A percentile compares a stretch with the other conserved stretches of the same genome.
Conservation (phyloP, 30 jellyfish, hydroid and myxozoan genomes). For the Rhopilema esculentum region DNA sequence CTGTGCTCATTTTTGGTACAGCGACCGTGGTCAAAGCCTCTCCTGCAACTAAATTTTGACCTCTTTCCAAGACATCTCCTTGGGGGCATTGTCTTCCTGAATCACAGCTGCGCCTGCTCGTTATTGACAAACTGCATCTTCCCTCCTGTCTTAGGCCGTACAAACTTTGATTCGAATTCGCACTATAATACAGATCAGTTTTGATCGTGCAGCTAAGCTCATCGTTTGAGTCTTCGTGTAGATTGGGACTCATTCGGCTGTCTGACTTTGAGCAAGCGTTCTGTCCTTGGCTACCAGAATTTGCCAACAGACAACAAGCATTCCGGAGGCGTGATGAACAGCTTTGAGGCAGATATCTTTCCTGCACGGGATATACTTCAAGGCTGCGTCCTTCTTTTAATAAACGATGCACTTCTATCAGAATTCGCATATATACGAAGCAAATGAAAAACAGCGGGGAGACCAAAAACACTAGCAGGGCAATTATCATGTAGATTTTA, state of each 20-base stretch:
- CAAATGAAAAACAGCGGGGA: slow-evolving; percentile 81
- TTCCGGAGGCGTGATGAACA: not conserved
- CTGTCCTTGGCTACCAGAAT: not conserved
- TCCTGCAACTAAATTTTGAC: not conserved
- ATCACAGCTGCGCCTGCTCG: not conserved
- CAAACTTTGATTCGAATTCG: not conserved
- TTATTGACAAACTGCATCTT: not conserved
- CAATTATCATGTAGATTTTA: slow-evolving; percentile 42
- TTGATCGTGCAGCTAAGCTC: slow-evolving; percentile 15
- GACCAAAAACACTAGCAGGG: slow-evolving; percentile 69
- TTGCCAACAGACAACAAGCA: not conserved
- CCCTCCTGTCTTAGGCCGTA: not conserved
- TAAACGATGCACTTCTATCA: slow-evolving; percentile 59
- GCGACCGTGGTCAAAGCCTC: not conserved
- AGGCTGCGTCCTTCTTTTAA: slow-evolving; percentile 29
- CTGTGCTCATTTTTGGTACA: not conserved
- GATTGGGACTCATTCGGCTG: not conserved
- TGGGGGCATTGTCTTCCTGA: not conserved
- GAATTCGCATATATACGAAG: slow-evolving; percentile 69
- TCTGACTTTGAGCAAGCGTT: not conserved
- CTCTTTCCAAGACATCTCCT: not conserved
- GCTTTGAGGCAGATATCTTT: not conserved
- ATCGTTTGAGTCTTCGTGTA: slow-evolving; percentile 17
- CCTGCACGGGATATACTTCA: slow-evolving; percentile 6
- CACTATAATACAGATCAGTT: not conserved